Conservation (phyloP, 1,140 invertebrate genomes). For the Tetranychus cinnabarinus region DNA sequence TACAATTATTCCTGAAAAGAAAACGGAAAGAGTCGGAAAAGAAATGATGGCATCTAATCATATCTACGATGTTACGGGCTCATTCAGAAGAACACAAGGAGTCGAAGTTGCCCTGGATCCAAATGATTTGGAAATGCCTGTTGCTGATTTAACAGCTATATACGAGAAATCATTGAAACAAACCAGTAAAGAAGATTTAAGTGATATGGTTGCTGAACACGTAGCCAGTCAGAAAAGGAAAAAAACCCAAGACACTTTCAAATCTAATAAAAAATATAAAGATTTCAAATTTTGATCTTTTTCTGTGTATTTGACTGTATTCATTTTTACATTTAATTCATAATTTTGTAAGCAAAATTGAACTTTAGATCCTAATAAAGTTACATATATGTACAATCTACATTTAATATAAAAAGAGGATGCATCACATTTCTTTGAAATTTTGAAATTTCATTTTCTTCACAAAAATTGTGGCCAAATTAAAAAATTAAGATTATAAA, state of each 20-base stretch:
- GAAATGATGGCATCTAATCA: conserved; percentile 93
- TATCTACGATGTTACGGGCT: conserved; percentile 60
- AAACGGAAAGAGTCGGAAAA: conserved; percentile 59
- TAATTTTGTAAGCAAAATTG: too few relatives aligned
- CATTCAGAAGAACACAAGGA: conserved; percentile 14
- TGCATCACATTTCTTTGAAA: too few relatives aligned
- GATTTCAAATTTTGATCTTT: conserved; percentile 76
- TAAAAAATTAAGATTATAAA: too few relatives aligned
- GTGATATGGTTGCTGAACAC: conserved; percentile 94
- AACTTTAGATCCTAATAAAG: too few relatives aligned
- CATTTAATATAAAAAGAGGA: too few relatives aligned
- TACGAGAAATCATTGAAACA: conserved; percentile 90
- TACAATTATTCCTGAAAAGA: conserved; percentile 80
- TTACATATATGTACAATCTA: too few relatives aligned
- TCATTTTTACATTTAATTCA: too few relatives aligned
- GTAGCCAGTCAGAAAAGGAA: conserved; percentile 79
- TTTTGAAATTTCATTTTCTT: too few relatives aligned
- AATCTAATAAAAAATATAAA: conserved; percentile 77
- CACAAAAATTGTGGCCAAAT: too few relatives aligned
- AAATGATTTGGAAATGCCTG: conserved; percentile 66
- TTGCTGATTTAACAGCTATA: conserved; percentile 50
- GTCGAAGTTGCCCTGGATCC: conserved; percentile 90
- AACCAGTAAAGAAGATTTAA: conserved; percentile 92
- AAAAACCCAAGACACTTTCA: conserved; percentile 41
- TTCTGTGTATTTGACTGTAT: not conserved